A percentile compares a stretch with the other conserved stretches of the same genome.
Evolutionary conservation across 2,888 invertebrate species (phyloP).

Genomic region (Pterostichus madidus): DNA sequence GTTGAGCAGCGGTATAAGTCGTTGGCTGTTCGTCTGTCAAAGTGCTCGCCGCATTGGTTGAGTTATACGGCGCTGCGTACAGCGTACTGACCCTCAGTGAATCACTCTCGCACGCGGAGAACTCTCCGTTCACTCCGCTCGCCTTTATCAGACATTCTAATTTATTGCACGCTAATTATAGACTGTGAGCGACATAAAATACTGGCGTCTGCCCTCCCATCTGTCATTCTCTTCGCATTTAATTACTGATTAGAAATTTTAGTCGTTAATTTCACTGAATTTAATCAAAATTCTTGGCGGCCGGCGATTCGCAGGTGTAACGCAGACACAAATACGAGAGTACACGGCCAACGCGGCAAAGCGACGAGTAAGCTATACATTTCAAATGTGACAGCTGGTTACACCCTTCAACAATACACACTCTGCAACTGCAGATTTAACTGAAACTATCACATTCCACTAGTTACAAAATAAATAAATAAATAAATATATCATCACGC

Average conservation of each 20-base stretch:
- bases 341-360: neutral
- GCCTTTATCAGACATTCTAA: conserved; percentile 73
- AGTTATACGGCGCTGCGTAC: neutral
- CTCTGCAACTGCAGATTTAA: neutral
- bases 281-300: conserved; percentile 65
- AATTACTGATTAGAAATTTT: conserved; percentile 68
- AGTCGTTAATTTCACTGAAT: conserved; percentile 68
- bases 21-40: neutral
- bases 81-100: conserved; percentile 68
- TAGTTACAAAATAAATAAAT: too few species aligned
- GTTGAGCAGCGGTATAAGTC: neutral
- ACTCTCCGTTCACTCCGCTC: conserved; percentile 69
- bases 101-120: conserved; percentile 33
- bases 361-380: neutral
- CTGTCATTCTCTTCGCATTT: conserved; percentile 67
- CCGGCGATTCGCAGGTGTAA: conserved; percentile 53
- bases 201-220: conserved; percentile 71
- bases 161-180: conserved; percentile 73
- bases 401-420: neutral
- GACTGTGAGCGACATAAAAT: conserved; percentile 73
- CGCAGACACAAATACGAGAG: neutral
- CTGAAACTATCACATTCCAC: too few species aligned
- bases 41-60: neutral
- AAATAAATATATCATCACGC: too few species aligned
- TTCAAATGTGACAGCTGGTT: neutral